These are phyloP conservation scores for Parotocinclus haroldoi DNA, from an alignment of 2,797 vertebrate species.

Conservation along the genomic window DNA sequence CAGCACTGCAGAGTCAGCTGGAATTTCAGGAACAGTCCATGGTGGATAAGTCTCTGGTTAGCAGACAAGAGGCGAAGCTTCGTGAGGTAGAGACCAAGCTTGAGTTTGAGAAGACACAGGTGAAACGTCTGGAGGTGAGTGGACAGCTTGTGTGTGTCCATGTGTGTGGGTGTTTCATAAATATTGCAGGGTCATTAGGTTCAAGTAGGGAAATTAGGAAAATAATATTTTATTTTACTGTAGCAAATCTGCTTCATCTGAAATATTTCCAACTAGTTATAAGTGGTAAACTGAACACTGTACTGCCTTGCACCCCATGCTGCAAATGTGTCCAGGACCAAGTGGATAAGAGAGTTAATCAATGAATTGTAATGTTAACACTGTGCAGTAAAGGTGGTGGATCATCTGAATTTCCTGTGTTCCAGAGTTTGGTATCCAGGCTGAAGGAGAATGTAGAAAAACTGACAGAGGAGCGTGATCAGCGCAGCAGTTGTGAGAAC, in stretches of 20 bases:
- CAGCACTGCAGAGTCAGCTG: slow-evolving; percentile 91
- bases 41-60: slow-evolving; percentile 95
- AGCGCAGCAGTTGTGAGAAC: slow-evolving; percentile 74
- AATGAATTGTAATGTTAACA: no score
- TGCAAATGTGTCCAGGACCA: no score
- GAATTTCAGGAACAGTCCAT: slow-evolving; percentile 96
- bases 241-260: no score
- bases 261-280: no score
- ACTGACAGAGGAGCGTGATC: slow-evolving; percentile 82
- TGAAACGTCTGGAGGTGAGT: slow-evolving; percentile 92
- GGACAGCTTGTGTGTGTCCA: not conserved
- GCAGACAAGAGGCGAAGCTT: slow-evolving; percentile 93
- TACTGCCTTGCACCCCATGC: no score
- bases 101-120: slow-evolving; percentile 95
- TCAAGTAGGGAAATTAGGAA: no score
- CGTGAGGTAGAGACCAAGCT: slow-evolving; percentile 91
- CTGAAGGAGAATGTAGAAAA: slow-evolving; percentile 89
- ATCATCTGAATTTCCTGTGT: not conserved
- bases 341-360: no score
- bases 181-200: no score
- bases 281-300: no score
- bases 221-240: no score
- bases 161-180: not conserved
- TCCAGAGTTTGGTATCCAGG: slow-evolving; percentile 75
- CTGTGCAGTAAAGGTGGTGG: no score